Evolutionary conservation across 2,797 vertebrate species (phyloP).

Genomic region (Clarias pachynema): DNA sequence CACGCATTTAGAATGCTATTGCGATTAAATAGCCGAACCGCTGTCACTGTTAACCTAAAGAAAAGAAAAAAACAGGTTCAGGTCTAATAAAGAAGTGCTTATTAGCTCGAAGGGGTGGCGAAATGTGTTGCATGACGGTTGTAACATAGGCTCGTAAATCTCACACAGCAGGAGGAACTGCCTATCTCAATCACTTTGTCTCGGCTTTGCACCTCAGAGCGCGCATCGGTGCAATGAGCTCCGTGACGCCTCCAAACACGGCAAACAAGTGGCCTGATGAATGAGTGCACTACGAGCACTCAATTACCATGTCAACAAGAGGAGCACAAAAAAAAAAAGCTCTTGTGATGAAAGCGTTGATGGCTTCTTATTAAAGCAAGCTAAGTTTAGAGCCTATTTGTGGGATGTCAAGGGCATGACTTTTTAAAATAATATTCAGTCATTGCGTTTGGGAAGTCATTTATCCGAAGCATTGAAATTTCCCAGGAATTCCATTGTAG

Average conservation of each 20-base stretch:
- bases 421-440: conserved; percentile 18
- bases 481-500: neutral
- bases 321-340: conserved; percentile 7
- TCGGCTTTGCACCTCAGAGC: conserved; percentile 43
- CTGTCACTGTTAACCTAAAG: conserved; percentile 18
- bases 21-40: conserved; percentile 49
- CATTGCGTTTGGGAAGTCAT: neutral
- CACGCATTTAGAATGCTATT: conserved; percentile 51
- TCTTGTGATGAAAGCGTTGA: conserved; percentile 15
- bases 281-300: conserved; percentile 66
- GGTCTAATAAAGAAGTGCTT: conserved; percentile 77
- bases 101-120: conserved; percentile 71
- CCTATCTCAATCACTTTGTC: conserved; percentile 61
- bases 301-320: conserved; percentile 61
- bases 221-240: conserved; percentile 73
- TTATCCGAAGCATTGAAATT: neutral
- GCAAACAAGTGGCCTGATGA: conserved; percentile 80
- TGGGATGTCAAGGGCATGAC: neutral
- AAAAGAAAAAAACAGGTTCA: conserved; percentile 66
- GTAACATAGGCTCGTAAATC: conserved; percentile 76
- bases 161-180: conserved; percentile 68
- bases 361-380: conserved; percentile 25
- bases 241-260: conserved; percentile 66
- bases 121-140: conserved; percentile 68
- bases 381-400: conserved; percentile 14